These are phyloP conservation scores for Oscheius sp. DNA, from an alignment of 2,888 invertebrate species.

Conservation along the genomic window DNA sequence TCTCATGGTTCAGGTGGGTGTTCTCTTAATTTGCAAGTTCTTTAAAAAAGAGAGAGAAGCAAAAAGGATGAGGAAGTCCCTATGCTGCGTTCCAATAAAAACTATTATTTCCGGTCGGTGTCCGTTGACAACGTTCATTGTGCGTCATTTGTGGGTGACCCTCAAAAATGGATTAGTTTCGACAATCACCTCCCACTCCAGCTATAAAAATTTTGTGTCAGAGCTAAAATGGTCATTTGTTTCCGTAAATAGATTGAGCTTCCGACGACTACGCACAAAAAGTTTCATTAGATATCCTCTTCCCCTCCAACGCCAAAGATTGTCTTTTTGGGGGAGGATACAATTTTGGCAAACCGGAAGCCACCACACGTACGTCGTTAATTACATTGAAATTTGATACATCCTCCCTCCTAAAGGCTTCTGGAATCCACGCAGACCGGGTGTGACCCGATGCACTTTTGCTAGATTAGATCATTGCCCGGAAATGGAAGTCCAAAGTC, in stretches of 20 bases:
- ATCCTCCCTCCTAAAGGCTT: neutral
- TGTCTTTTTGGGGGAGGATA: conserved; percentile 10
- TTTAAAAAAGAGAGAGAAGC: neutral
- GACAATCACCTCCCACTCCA: too few species aligned
- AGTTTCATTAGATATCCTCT: conserved; percentile 13
- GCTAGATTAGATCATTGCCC: too few species aligned
- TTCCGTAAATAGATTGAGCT: conserved; percentile 1
- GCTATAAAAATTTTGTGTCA: neutral
- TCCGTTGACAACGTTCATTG: conserved; percentile 21
- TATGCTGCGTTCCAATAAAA: neutral
- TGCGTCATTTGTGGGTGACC: conserved; percentile 6
- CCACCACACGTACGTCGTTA: conserved; percentile 21
- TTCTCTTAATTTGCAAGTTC: neutral
- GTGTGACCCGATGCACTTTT: too few species aligned
- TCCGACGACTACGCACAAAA: conserved; percentile 12
- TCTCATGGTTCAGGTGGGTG: conserved; percentile 55
- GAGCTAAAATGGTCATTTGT: neutral
- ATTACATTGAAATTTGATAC: conserved; percentile 27
- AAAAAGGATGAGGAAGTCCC: neutral
- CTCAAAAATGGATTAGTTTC: neutral
- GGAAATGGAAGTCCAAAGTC: neutral
- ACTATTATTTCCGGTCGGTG: conserved; percentile 17
- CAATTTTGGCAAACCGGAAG: conserved; percentile 27
- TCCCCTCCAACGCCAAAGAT: too few species aligned
- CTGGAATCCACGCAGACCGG: too few species aligned